Evolutionary conservation across 1,140 invertebrate genomes (phyloP).

Genomic region (Dryas iulia): DNA sequence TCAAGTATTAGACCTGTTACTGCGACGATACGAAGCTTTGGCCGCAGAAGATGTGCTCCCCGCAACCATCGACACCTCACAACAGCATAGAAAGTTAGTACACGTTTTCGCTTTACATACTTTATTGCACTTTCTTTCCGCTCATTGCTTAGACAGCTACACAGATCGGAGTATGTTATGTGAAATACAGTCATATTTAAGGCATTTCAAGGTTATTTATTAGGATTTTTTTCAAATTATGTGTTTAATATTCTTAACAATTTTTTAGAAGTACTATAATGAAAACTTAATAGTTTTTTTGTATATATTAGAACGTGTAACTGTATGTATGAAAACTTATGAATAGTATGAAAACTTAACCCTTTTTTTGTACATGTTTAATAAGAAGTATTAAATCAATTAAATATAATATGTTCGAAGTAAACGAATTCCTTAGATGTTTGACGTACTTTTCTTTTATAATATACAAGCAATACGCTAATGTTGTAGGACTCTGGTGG

Average conservation of each 20-base stretch:
- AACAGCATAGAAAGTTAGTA: slow-evolving; percentile 88
- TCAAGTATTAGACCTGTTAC: slow-evolving; percentile 90
- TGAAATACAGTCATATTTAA: background rate
- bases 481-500: slow-evolving; percentile 88
- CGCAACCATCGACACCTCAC: slow-evolving; percentile 79
- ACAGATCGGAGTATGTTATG: background rate
- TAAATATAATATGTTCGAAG: too few species aligned
- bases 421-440: too few species aligned
- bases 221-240: too few species aligned
- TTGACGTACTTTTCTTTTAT: background rate
- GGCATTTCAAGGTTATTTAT: too few species aligned
- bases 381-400: too few species aligned
- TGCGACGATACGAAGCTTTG: slow-evolving; percentile 89
- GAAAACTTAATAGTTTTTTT: too few species aligned
- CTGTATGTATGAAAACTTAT: too few species aligned
- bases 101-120: background rate
- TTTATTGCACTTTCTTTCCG: slow-evolving; percentile 16
- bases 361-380: too few species aligned
- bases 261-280: too few species aligned
- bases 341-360: too few species aligned
- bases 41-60: slow-evolving; percentile 80
- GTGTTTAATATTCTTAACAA: too few species aligned
- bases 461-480: background rate
- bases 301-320: too few species aligned
- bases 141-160: background rate